Conservation (phyloP, 2,113 vertebrate genomes). For the Asarcornis scutulata region DNA sequence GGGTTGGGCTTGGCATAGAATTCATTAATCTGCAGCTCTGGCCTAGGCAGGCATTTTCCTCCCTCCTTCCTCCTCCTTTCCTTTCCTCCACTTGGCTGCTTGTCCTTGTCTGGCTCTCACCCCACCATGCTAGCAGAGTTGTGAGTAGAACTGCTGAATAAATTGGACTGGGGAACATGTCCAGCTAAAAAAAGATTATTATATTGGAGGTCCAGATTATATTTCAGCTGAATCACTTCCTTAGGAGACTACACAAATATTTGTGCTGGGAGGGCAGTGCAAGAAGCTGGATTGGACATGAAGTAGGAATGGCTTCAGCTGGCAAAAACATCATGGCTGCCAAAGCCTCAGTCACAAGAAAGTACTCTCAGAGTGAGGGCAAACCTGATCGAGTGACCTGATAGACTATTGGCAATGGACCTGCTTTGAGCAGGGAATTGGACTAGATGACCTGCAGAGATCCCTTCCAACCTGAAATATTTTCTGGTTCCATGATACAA, state of each 20-base stretch:
- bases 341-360: neutral
- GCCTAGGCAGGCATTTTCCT: neutral
- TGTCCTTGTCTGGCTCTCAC: neutral
- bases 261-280: neutral
- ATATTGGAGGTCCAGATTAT: neutral
- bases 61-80: neutral
- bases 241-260: conserved; percentile 10
- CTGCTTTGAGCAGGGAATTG: neutral
- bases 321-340: neutral
- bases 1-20: neutral
- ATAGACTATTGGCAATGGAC: neutral
- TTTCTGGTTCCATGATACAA: neutral
- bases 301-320: neutral
- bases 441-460: neutral
- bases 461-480: neutral
- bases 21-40: neutral
- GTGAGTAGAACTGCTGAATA: neutral
- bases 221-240: conserved; percentile 32
- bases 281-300: neutral
- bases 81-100: conserved; percentile 4
- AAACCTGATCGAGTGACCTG: neutral
- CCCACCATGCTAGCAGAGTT: neutral
- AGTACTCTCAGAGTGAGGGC: neutral
- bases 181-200: neutral
- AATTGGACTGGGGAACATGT: neutral